Conservation (phyloP, 2,797 vertebrate species). For the Pampus argenteus region DNA sequence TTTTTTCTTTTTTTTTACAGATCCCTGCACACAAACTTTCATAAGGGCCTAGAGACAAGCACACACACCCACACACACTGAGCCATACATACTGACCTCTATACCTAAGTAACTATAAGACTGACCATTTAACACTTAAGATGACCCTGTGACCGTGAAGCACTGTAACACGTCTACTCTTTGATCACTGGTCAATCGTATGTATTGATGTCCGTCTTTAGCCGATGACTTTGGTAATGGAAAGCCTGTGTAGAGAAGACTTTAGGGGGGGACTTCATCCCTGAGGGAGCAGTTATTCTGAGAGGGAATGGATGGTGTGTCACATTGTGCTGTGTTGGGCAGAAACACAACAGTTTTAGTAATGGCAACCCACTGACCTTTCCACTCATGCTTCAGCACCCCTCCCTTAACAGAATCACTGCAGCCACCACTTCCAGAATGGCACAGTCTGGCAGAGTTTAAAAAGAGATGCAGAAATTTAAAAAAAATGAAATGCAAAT, state of each 20-base stretch:
- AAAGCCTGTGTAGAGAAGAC: constrained; percentile 52
- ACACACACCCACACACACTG: constrained; percentile 18
- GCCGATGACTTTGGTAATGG: constrained; percentile 64
- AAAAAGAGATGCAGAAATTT: constrained; percentile 31
- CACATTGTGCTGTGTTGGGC: constrained; percentile 71
- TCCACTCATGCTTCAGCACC: constrained; percentile 41
- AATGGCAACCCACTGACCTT: constrained; percentile 67
- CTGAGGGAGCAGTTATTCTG: constrained; percentile 66
- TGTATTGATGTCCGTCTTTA: constrained; percentile 66
- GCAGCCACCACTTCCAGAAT: constrained; percentile 31
- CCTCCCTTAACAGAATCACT: constrained; percentile 1
- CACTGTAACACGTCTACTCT: constrained; percentile 39
- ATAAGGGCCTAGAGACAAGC: constrained; percentile 32
- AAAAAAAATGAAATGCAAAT: neutral
- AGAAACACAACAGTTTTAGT: constrained; percentile 70
- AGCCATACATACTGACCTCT: constrained; percentile 42
- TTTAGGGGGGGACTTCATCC: constrained; percentile 34
- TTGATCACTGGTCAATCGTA: constrained; percentile 54
- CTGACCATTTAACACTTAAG: constrained; percentile 60
- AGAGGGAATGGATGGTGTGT: constrained; percentile 70
- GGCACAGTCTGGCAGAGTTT: constrained; percentile 10
- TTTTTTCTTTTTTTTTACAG: too few relatives aligned
- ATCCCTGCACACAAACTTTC: constrained; percentile 59
- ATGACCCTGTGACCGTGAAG: constrained; percentile 59
- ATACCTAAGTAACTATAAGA: constrained; percentile 50